Percentiles rank a stretch among this genome's conserved stretches.
phyloP scores from a whole-genome alignment of 53 echinoderm and acorn worm genomes.

The Zoroaster sp. region DNA sequence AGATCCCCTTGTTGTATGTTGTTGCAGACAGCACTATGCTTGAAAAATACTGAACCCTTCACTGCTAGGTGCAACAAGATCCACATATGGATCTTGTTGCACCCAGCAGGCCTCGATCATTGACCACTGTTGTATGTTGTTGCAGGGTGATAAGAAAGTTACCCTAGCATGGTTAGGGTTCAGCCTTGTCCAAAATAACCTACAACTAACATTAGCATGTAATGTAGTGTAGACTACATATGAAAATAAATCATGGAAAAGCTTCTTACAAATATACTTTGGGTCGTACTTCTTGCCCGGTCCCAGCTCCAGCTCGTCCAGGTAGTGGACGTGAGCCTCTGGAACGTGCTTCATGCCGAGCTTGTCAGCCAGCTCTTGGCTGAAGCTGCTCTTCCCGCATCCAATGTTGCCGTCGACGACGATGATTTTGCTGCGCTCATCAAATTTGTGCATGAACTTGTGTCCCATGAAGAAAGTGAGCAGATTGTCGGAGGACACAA shows the following conservation, averaged over 20 bases:
- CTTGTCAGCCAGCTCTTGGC: slow-evolving; percentile 75
- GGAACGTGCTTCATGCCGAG: slow-evolving; percentile 86
- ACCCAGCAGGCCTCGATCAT: too few relatives aligned
- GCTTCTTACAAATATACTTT: slow-evolving; percentile 73
- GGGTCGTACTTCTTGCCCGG: slow-evolving; percentile 77
- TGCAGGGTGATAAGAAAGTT: too few relatives aligned
- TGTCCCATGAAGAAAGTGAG: slow-evolving; percentile 63
- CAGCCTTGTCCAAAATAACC: too few relatives aligned
- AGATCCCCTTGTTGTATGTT: too few relatives aligned
- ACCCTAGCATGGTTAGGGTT: too few relatives aligned
- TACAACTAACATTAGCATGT: too few relatives aligned
- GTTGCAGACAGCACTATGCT: too few relatives aligned
- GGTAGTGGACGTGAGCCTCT: slow-evolving; percentile 80
- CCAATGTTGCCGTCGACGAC: slow-evolving; percentile 94
- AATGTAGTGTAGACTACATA: background rate
- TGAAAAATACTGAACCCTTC: too few relatives aligned
- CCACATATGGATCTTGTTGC: too few relatives aligned
- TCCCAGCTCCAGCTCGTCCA: slow-evolving; percentile 74
- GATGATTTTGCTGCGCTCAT: slow-evolving; percentile 90
- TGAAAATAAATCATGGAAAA: too few relatives aligned
- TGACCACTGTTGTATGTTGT: too few relatives aligned
- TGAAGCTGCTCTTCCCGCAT: slow-evolving; percentile 75
- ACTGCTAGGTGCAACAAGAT: too few relatives aligned
- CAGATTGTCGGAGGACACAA: background rate
- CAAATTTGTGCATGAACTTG: slow-evolving; percentile 82